Evolutionary conservation across 2,113 vertebrate genomes (phyloP), one percentile per base, ranked within the genome.

Genomic region (Eclectus roratus): DNA sequence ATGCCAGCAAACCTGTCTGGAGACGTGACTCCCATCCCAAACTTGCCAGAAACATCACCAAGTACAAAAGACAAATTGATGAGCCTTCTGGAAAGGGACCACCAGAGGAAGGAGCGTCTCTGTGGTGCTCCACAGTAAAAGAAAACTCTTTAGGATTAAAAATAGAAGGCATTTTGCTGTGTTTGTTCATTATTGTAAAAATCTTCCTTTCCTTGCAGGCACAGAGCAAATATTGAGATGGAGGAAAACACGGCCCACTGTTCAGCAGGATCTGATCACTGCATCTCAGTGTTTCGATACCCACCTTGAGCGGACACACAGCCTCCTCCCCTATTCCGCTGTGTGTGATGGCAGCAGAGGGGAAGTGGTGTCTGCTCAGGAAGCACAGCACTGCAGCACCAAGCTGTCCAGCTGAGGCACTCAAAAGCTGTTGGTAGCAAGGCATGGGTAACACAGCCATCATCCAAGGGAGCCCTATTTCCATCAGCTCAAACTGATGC

Each of bases 61-160:
- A 88, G 17, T 49, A 97, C 96, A 96, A 96, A 95, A 92, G 93
- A 80, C 77, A 96, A 95, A 96, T 96, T 96, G 88, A 96, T 94
- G 88, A 95, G 92, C 76, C 77, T 90, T 93, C 90, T 92, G 93
- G 91, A 96, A 84, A 88, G 80, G 72, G 68, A 90, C 85, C 88
- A 96, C n/a, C 1, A 2, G 90, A 96, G 91, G 96, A 97, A 97
- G 90, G 37, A 96, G 31, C 18, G 0, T 83, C 61, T 88, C 89
- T 83, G 58, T 78, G 87, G 77, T 94, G 91, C 74, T 85, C 78
- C 43, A 50, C 68, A 63, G 80, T 24, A 41, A 90, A 96, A 95
- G 55, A 85, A 94, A 89, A 84, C 60, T 80, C 72, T 86, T 78
- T 52, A 63, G 52, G 37, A 84, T 69, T 64, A 93, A 56, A 35